These are phyloP conservation scores for Poliocrania exsul DNA, from an alignment of 2,797 vertebrate genomes.

Conservation along the genomic window DNA sequence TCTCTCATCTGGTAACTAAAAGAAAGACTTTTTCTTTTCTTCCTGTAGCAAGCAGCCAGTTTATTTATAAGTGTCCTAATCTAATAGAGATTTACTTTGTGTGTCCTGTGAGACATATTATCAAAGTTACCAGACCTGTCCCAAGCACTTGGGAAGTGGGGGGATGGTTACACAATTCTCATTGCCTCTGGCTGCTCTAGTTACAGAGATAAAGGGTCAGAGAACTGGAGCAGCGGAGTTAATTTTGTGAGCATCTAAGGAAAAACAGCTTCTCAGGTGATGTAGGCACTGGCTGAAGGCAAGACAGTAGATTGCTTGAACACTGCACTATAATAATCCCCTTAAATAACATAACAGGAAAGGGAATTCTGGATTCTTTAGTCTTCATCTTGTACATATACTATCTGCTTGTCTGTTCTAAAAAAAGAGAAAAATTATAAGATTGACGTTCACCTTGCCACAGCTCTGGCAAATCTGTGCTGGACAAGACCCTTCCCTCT, in stretches of 20 bases:
- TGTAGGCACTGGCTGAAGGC: not conserved
- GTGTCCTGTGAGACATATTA: not conserved
- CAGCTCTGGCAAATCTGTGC: not conserved
- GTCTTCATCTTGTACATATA: not conserved
- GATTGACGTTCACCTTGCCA: not conserved
- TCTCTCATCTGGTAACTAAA: not conserved
- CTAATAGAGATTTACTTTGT: constrained; percentile 31
- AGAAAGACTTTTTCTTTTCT: not conserved
- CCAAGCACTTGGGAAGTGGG: constrained; percentile 46
- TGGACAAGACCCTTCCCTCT: not conserved
- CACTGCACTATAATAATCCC: not conserved
- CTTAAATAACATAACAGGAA: not conserved
- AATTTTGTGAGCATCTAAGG: constrained; percentile 32
- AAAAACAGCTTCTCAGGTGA: constrained; percentile 6
- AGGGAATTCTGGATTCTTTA: not conserved
- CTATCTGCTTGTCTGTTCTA: not conserved
- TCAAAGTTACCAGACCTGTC: constrained; percentile 55
- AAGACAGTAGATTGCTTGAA: not conserved
- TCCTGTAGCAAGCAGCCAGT: not conserved
- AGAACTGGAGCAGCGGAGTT: constrained; percentile 49
- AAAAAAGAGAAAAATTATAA: not conserved
- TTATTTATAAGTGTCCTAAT: constrained; percentile 61
- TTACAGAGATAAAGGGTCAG: constrained; percentile 59
- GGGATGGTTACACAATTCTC: constrained; percentile 62
- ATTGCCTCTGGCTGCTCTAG: constrained; percentile 56